Base-by-base conservation (phyloP, 2,797 vertebrate genomes). In the Echiichthys vipera region DNA sequence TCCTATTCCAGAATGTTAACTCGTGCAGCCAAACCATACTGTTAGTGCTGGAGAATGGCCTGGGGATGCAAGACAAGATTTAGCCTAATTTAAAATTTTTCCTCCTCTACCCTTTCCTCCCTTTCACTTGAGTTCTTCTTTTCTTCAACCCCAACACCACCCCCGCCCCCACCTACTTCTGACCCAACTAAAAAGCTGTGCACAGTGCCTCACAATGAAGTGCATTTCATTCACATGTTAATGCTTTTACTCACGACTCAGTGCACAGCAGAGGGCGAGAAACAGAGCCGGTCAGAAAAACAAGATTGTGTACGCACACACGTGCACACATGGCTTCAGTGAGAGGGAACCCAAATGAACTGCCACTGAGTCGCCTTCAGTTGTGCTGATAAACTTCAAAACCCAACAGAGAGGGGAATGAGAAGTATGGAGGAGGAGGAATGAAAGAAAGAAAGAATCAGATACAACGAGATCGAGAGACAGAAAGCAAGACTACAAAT, bases 221-320 rank as follows among this genome's bases (percentile, higher is more conserved):
- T 84, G 79, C 25, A 45, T 57, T 83, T 75, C 92, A 93, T 95
- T 95, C 92, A 91, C 89, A 94, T 95, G 94, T 87, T 94, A 95
- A 95, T 95, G 85, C 64, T 71, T 83, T 94, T 94, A 93, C 91
- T 91, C 88, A 74, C 77, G 64, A 86, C 87, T 88, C 91, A 87
- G 85, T 69, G 90, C 84, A 69, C 89, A 42, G 68, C 73, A 76
- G 85, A 83, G 78, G 74, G 63, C 77, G 18, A 78, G 86, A 78
- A 83, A 80, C 78, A 77, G 84, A 84, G 74, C 78, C 17, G 81
- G 66, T 64, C 71, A 57, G 69, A 79, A 84, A 90, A 90, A 88
- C 85, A 88, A 84, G 71, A 62, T 29, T 69, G 71, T 64, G 49
- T 24, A 15, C 45, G 69, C 45, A 24, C 2, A 24, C 39, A 32